Evolutionary conservation across 2,888 invertebrate species (phyloP), one percentile per base, ranked within the genome.

Genomic region (Lacanobia oleracea): DNA sequence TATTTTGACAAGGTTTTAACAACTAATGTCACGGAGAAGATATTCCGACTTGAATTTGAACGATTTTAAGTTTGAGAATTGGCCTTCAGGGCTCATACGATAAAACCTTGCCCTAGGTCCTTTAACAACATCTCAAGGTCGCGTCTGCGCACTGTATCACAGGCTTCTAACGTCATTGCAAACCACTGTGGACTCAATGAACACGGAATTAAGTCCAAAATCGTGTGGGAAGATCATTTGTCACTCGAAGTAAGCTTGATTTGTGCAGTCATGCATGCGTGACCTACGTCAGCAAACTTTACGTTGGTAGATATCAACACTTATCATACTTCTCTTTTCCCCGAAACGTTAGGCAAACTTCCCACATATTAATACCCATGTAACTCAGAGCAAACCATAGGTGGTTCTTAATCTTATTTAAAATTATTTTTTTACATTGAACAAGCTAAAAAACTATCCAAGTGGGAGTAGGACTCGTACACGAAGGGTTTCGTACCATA

Each of bases 81-180:
- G n/a, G 16, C 21, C 14, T 59, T 40, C 8, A 40, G n/a, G 12
- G 21, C 16, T 33, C 43, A 2, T 45, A 18, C 27, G 12, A 16
- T 23, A 57, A 57, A 18, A 50, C 3, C 48, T 66, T 53, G 18
- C 12, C 66, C 73, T 45, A 71, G 48, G 27, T 27, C 27, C 43
- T 61, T 67, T 62, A 50, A 21, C 27, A 12, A 12, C 9, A 53
- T 40, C 51, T 33, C 77, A 77, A 65, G 67, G 70, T 65, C 76
- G 66, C 77, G 71, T n/a, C 51, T 77, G 77, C 71, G 71, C 61
- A 0, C 16, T 75, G 0, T 16, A 6, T 16, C 50, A 48, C 16
- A 53, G n/a, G 54, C 18, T 40, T 57, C 27, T 60, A 37, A 64
- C 45, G 23, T 8, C 14, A 2, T 18, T 21, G 0, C 37, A 48